These are phyloP conservation scores for Mus spicilegus DNA, from an alignment of 2,113 vertebrate species.

Conservation along the genomic window DNA sequence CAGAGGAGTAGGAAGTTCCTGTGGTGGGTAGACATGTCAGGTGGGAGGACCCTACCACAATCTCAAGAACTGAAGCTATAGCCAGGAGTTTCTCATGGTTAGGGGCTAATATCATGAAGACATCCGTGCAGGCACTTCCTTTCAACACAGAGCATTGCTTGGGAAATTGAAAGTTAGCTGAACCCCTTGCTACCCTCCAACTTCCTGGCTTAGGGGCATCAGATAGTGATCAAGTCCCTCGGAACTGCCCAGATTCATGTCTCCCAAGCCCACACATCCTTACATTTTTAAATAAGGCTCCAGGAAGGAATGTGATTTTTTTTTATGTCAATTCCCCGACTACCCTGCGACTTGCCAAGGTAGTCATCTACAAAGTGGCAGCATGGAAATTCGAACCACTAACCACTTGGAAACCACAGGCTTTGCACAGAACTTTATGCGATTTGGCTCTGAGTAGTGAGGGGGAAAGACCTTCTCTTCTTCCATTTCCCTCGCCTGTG, in stretches of 20 bases:
- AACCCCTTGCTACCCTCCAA: neutral
- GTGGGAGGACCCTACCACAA: neutral
- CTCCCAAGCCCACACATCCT: neutral
- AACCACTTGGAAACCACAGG: neutral
- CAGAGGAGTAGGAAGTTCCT: neutral
- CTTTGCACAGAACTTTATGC: neutral
- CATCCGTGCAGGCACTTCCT: neutral
- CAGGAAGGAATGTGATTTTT: neutral
- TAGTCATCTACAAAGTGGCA: neutral
- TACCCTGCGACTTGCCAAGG: neutral
- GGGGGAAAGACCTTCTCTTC: neutral
- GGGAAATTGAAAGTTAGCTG: neutral
- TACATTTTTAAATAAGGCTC: neutral
- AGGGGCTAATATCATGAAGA: neutral
- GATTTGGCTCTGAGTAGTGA: accelerated
- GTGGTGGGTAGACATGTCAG: neutral
- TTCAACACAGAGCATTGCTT: neutral
- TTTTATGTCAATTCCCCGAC: slow-evolving; percentile 12
- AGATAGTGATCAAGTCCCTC: neutral
- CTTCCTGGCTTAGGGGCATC: neutral
- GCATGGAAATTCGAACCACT: slow-evolving; percentile 38
- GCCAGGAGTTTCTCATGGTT: neutral
- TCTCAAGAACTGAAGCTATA: neutral
- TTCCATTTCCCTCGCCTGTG: neutral
- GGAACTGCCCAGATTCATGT: neutral